phyloP scores from a whole-genome alignment of 2,888 invertebrate genomes.

The Dioctria rufipes region DNA sequence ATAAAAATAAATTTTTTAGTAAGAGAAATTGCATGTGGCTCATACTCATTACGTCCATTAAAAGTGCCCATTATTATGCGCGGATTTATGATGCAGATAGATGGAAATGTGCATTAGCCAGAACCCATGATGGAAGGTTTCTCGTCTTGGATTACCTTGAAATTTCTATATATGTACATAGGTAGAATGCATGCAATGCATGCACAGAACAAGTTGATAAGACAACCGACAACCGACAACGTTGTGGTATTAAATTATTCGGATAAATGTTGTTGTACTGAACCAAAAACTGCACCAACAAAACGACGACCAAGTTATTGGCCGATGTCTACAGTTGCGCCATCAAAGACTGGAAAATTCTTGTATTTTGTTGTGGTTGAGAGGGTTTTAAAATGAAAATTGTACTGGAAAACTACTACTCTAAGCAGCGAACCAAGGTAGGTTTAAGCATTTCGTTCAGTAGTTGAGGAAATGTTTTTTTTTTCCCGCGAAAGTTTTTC shows the following conservation, averaged over 20 bases:
- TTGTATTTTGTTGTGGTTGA: background rate
- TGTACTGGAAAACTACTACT: background rate
- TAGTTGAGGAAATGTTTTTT: constrained; percentile 13
- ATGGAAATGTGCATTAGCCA: constrained; percentile 41
- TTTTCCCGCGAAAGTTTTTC: constrained; percentile 8
- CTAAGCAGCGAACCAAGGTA: too few relatives aligned
- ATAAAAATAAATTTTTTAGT: constrained; percentile 7
- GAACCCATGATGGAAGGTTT: constrained; percentile 7
- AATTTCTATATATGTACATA: background rate
- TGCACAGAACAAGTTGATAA: background rate
- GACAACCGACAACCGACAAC: constrained; percentile 11
- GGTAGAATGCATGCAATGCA: background rate
- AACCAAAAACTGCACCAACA: background rate
- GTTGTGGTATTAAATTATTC: constrained; percentile 7
- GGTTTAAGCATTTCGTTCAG: background rate
- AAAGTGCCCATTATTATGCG: constrained; percentile 21
- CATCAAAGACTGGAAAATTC: background rate
- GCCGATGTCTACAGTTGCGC: background rate
- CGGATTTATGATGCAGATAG: constrained; percentile 40
- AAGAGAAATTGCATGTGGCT: constrained; percentile 25
- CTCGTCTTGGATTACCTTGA: background rate
- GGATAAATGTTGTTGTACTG: constrained; percentile 3
- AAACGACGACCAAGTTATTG: background rate
- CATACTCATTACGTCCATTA: constrained; percentile 23
- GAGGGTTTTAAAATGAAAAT: constrained; percentile 11